Evolutionary conservation across 1,140 invertebrate species (phyloP), one percentile per base, ranked within the genome.

Genomic region (Sycophaga agraensis): DNA sequence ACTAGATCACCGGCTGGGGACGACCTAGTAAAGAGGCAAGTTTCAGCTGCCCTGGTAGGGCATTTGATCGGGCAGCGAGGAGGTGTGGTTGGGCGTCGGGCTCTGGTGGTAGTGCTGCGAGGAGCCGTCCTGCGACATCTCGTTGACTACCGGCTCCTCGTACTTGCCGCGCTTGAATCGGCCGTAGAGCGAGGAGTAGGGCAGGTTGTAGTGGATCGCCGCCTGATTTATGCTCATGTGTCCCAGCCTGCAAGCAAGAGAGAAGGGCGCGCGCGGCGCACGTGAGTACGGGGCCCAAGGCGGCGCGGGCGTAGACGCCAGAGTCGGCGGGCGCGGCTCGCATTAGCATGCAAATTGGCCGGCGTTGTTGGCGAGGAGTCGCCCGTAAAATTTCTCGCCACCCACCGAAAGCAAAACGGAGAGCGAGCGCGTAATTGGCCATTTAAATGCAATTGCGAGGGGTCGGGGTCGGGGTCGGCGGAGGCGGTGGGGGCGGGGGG

Each of bases 171-270:
- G 82, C 73, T 94, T 94, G 76, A 94, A 93, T 37, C 92, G 84
- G 1, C 92, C 92, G 71, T 94, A 94, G 12, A 94, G 78, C 14
- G 91, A 94, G 22, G 91, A 93, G 75, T 94, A 94, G 22, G 92
- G 92, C 68, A 94, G 80, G 79, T 94, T 94, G 74, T 89, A 94
- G 72, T 94, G 91, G 65, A 94, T 94, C n/a, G 92, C 91, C 48
- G 92, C 92, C 81, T 94, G 92, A 79, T 94, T 95, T 69, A 95
- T 94, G 63, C 91, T 93, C 91, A 95, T 93, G 70, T 93, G 91
- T 19, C 92, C 91, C 63, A 92, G 83, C 69, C 91, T 91, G 74
- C n/a, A 82, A 75, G 19, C 12, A 9, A 35, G 14, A 50, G 4
- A 0, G 5, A 31, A 49, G 46, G 12, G n/a, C 22, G 26, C 24